Evolutionary conservation across 2,113 vertebrate genomes (phyloP).

Genomic region (Promerops cafer): DNA sequence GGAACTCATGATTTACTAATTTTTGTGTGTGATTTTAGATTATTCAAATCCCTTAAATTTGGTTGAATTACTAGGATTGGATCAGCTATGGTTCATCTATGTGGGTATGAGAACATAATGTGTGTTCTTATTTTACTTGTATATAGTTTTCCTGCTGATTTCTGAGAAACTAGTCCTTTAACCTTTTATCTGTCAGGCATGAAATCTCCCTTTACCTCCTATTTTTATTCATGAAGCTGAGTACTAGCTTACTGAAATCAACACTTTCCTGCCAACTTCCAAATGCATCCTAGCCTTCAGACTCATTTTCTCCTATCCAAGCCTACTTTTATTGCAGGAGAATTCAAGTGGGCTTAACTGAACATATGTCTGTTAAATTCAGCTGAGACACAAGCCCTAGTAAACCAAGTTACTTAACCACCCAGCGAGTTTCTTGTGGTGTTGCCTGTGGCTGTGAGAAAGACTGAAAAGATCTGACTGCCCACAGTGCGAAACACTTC

Average conservation of each 20-base stretch:
- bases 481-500: conserved; percentile 33
- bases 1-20: background rate
- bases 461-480: conserved; percentile 41
- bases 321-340: background rate
- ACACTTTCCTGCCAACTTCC: background rate
- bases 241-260: background rate
- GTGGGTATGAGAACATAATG: background rate
- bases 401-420: conserved; percentile 23
- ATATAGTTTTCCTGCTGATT: background rate
- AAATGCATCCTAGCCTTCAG: background rate
- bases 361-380: conserved; percentile 14
- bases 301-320: background rate
- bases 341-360: background rate
- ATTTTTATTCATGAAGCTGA: background rate
- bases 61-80: background rate
- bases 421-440: conserved; percentile 22
- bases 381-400: background rate
- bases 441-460: conserved; percentile 44
- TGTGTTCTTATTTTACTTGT: background rate
- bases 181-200: background rate
- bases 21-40: background rate
- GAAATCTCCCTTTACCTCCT: background rate
- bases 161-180: background rate
- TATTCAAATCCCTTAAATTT: background rate
- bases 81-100: background rate